Base-by-base conservation (phyloP, 2,888 invertebrate species). In the Stenolophus ochropezus region DNA sequence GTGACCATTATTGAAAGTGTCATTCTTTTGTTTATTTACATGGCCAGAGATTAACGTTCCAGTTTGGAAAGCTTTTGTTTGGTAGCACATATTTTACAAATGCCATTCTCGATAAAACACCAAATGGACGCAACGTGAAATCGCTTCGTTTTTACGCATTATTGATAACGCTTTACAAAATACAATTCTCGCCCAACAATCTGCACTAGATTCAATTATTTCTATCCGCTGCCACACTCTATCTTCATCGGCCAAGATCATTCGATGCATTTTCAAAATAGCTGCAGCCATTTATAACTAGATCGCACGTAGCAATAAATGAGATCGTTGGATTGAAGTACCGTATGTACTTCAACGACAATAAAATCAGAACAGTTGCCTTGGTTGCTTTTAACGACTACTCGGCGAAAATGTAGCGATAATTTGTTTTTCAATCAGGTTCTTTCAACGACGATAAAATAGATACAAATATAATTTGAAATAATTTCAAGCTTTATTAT, bases 121-220 rank as follows among this genome's bases (percentile, higher is more conserved):
- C 27, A 69, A 69, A 69, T 69, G 65, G 65, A 27, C 65, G 65
- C 65, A 69, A 69, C 65, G 65, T 27, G 16, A 69, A 69, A 69
- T 69, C 65, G 65, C 65, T 69, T 69, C 65, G 65, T 69, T 69
- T 69, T 69, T 33, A 69, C 65, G 65, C 65, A 69, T 69, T 69
- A 69, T 69, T 69, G 65, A 69, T 69, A 69, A 69, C 65, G 65
- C 33, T 69, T 69, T 33, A 69, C 65, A 69, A 69, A 69, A 69
- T 33, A 69, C 65, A 69, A 69, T 33, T 33, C 65, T 33, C 65
- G 33, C 65, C 61, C 27, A 69, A 69, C 65, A 69, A 69, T 69
- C 33, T 33, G 8, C 56, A n/a, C 61, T 42, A 8, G 11, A 42
- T 42, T 42, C 33, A 42, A 42, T 42, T 42, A 42, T 42, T 42